These are phyloP conservation scores for Euborellia annulipes DNA, from an alignment of 1,140 invertebrate genomes.

Conservation along the genomic window DNA sequence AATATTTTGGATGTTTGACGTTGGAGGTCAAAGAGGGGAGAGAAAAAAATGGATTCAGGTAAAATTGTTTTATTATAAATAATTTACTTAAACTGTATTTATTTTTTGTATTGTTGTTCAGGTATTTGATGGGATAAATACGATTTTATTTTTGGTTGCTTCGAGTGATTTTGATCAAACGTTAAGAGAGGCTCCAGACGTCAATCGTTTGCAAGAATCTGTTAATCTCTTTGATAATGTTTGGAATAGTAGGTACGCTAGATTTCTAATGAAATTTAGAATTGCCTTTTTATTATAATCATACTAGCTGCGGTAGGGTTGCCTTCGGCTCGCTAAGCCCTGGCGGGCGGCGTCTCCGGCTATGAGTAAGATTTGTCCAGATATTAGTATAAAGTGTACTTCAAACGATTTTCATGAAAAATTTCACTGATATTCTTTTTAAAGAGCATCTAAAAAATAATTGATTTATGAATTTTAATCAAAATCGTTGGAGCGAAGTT, in stretches of 20 bases:
- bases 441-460: no score
- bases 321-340: no score
- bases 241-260: conserved; percentile 50
- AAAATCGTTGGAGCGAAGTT: no score
- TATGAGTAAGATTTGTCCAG: no score
- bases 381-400: no score
- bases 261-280: no score
- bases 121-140: conserved; percentile 66
- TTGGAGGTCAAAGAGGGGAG: conserved; percentile 67
- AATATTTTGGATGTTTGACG: conserved; percentile 61
- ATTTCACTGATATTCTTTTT: no score
- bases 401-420: no score
- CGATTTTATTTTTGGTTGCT: conserved; percentile 61
- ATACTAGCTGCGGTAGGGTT: no score
- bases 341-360: no score
- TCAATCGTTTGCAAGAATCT: conserved; percentile 54
- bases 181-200: conserved; percentile 47
- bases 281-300: not conserved
- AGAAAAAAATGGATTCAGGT: conserved; percentile 70
- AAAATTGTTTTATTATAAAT: conserved; percentile 1
- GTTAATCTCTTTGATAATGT: conserved; percentile 56
- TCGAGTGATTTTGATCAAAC: conserved; percentile 62
- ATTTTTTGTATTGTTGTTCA: conserved; percentile 25
- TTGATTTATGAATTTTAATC: no score
- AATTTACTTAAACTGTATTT: conserved; percentile 10